Percentiles rank a stretch among this genome's conserved stretches.
Evolutionary conservation across 2,888 invertebrate species (phyloP).

Genomic region (Acholoe squamosa): DNA sequence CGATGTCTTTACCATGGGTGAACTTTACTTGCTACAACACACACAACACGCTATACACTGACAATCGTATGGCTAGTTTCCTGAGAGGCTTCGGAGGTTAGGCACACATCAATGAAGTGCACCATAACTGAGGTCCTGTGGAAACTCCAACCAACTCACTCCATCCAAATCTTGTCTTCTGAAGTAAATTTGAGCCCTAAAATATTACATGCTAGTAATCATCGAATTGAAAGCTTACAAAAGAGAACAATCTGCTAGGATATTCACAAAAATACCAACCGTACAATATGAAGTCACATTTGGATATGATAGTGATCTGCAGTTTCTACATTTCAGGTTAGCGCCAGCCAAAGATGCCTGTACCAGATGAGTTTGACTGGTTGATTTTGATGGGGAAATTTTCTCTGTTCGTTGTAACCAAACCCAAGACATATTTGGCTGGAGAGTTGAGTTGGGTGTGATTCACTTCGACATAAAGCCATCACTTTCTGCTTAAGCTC

Average conservation of each 20-base stretch:
- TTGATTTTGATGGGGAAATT: not conserved
- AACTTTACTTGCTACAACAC: not conserved
- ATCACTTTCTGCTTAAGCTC: not conserved
- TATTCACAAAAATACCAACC: not conserved
- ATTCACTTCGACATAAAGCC: not conserved
- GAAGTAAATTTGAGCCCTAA: not conserved
- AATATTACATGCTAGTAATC: not conserved
- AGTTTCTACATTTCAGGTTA: not conserved
- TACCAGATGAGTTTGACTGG: not conserved
- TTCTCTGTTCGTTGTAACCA: not conserved
- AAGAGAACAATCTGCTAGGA: not conserved
- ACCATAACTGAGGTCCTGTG: slow-evolving; percentile 7
- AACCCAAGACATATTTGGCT: not conserved
- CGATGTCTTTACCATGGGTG: not conserved
- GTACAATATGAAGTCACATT: not conserved
- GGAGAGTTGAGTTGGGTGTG: not conserved
- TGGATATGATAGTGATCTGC: not conserved
- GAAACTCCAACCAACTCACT: slow-evolving; percentile 23
- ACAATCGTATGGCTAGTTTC: slow-evolving; percentile 41
- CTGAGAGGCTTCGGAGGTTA: slow-evolving; percentile 34
- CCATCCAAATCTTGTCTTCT: not conserved
- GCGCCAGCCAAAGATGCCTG: not conserved
- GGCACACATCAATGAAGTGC: not conserved
- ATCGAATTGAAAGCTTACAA: not conserved
- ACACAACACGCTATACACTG: slow-evolving; percentile 44